Conservation (phyloP, 2,113 vertebrate species). For the Serinus canaria region DNA sequence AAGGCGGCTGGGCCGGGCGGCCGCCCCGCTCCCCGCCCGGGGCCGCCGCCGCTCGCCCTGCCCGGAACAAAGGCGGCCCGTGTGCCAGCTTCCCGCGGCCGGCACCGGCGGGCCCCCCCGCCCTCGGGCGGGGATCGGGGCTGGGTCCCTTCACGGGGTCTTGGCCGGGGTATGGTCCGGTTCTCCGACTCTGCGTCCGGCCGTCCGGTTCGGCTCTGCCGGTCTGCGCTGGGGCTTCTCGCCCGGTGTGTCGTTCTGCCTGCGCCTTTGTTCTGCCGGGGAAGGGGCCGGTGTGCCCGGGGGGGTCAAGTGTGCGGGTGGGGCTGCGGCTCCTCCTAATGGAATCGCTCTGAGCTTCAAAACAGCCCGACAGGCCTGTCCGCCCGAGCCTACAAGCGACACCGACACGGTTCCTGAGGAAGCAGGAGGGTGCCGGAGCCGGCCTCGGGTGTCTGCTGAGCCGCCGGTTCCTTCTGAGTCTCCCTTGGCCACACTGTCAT, state of each 20-base stretch:
- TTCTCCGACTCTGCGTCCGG: not conserved
- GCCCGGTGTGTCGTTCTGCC: not conserved
- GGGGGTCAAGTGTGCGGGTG: not conserved
- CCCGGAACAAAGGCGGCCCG: not conserved
- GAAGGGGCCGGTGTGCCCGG: not conserved
- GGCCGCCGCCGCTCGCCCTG: not conserved
- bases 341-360: not conserved
- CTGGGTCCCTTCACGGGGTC: not conserved
- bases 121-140: not conserved
- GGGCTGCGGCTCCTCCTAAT: not conserved
- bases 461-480: not conserved
- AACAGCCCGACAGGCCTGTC: not conserved
- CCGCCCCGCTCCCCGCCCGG: not conserved
- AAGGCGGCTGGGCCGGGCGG: not conserved
- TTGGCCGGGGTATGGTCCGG: not conserved
- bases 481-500: not conserved
- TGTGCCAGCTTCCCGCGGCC: not conserved
- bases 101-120: not conserved
- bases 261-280: slow-evolving; percentile 27
- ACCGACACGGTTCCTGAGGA: not conserved
- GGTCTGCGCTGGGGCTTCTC: fast-evolving
- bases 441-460: not conserved
- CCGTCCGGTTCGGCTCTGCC: not conserved
- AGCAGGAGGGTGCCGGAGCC: not conserved
- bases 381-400: not conserved